Conservation (phyloP, 2,113 vertebrate species). For the Cebus imitator region DNA sequence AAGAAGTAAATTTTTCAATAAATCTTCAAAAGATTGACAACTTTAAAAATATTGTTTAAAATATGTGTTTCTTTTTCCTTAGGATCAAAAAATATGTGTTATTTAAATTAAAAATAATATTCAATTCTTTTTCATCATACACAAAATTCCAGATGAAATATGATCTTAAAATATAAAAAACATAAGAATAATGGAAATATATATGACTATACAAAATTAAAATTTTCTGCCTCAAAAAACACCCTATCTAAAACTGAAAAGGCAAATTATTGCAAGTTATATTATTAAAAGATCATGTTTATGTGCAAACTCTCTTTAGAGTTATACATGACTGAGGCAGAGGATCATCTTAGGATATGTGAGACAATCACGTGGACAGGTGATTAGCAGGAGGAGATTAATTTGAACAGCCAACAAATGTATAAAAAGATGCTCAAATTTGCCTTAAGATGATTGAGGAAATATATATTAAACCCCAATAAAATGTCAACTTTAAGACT, state of each 20-base stretch:
- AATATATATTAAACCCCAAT: neutral
- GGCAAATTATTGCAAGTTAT: neutral
- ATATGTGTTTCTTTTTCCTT: neutral
- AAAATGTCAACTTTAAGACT: neutral
- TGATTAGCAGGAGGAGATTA: neutral
- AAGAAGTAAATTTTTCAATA: neutral
- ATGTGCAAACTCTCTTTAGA: neutral
- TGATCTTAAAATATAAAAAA: neutral
- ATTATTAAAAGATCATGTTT: neutral
- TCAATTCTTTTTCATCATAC: neutral
- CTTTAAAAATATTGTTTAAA: neutral
- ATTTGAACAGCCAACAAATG: neutral
- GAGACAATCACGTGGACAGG: neutral
- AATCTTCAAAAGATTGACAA: neutral
- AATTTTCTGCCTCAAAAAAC: neutral
- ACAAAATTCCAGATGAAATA: neutral
- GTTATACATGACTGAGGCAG: neutral
- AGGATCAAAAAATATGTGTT: neutral
- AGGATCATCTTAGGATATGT: neutral
- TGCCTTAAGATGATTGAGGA: neutral
- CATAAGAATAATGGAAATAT: neutral
- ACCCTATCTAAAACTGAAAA: neutral
- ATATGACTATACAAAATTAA: neutral
- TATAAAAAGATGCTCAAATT: neutral
- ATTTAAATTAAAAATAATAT: neutral